Evolutionary conservation across 2,797 vertebrate species (phyloP).

Genomic region (Denticeps clupeoides): DNA sequence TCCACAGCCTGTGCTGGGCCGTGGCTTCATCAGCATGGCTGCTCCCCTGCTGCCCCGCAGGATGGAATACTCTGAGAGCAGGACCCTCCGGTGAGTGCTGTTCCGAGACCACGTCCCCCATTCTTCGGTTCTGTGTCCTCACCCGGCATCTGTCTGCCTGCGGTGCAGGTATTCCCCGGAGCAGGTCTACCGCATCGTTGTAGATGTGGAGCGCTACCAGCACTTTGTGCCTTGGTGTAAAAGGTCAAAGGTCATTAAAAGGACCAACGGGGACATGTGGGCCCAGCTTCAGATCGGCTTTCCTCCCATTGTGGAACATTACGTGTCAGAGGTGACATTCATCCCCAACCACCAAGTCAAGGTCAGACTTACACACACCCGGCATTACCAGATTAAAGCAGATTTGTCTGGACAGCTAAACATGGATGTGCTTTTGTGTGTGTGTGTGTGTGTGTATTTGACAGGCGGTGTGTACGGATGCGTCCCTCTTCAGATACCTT

Average conservation of each 20-base stretch:
- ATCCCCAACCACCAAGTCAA: constrained; percentile 60
- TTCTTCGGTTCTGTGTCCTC: too few species aligned
- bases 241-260: constrained; percentile 48
- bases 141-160: too few species aligned
- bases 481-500: constrained; percentile 64
- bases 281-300: constrained; percentile 66
- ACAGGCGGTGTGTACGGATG: constrained; percentile 63
- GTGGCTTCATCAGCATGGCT: constrained; percentile 56
- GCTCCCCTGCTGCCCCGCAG: constrained; percentile 39
- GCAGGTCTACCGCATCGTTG: constrained; percentile 63
- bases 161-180: constrained; percentile 60
- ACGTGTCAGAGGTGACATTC: constrained; percentile 55
- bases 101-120: too few species aligned
- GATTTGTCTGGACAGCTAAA: too few species aligned
- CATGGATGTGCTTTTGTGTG: too few species aligned
- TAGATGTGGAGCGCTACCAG: constrained; percentile 58
- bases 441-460: constrained; percentile 6
- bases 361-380: constrained; percentile 38
- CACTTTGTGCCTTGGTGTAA: constrained; percentile 74
- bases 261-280: constrained; percentile 24
- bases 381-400: too few species aligned
- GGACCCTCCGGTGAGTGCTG: constrained; percentile 45
- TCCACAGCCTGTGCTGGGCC: constrained; percentile 17
- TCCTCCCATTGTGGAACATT: constrained; percentile 60
- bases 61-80: constrained; percentile 55